phyloP scores from a whole-genome alignment of 2,113 vertebrate species.

The Solea solea region DNA sequence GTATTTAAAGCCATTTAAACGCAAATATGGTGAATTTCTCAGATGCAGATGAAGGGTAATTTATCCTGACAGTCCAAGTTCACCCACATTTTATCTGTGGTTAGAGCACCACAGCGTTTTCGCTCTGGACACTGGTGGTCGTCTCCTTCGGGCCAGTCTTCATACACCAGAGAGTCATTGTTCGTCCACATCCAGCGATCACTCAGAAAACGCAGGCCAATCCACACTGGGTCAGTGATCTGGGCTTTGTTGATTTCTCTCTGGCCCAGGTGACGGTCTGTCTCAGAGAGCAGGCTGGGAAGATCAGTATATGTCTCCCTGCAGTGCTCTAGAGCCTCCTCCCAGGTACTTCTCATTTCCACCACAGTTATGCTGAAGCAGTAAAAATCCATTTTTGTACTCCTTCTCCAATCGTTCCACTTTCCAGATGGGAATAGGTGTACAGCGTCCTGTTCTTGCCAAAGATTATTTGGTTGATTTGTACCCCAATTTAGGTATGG shows the following conservation, averaged over 20 bases:
- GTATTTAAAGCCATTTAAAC: too few relatives aligned
- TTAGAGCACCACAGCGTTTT: slow-evolving; percentile 45
- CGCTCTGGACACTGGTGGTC: slow-evolving; percentile 3
- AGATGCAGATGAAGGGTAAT: slow-evolving; percentile 36
- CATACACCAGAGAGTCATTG: neutral
- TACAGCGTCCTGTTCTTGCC: fast-evolving
- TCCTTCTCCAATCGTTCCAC: fast-evolving
- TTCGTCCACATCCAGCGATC: slow-evolving; percentile 51
- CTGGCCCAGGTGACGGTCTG: neutral
- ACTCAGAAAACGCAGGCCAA: slow-evolving; percentile 40
- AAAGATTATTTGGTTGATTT: fast-evolving
- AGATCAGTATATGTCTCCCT: neutral
- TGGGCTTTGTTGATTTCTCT: fast-evolving
- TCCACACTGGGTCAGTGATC: slow-evolving; percentile 31
- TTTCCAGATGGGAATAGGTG: too few relatives aligned
- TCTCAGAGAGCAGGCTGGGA: slow-evolving; percentile 6
- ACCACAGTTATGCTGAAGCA: slow-evolving; percentile 6
- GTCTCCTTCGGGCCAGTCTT: neutral
- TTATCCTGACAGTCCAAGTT: slow-evolving; percentile 17
- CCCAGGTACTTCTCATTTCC: slow-evolving; percentile 29
- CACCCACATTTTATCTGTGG: slow-evolving; percentile 28
- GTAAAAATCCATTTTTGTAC: fast-evolving
- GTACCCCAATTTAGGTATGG: slow-evolving; percentile 11
- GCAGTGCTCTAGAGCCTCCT: slow-evolving; percentile 49
- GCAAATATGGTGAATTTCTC: neutral